Base-by-base conservation (phyloP, 2,797 vertebrate species). In the Pantherophis vulpinus region DNA sequence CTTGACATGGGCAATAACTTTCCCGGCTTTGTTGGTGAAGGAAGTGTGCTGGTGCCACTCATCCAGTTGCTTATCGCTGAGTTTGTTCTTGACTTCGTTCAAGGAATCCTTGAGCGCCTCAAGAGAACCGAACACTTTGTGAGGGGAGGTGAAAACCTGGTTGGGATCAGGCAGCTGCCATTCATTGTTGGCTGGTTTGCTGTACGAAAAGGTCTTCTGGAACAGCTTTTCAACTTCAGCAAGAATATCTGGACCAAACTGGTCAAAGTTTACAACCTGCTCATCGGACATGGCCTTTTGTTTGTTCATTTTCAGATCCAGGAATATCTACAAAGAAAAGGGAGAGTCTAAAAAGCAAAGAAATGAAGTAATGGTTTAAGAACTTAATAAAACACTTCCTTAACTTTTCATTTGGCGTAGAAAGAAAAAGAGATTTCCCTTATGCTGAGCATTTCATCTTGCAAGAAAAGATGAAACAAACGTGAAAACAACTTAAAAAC, bases 1-100 rank as follows among this genome's bases (percentile, higher is more conserved):
- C n/a, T 98, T 98, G 8, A 99, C 98, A 0, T 98, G 97, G 1
- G 97, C 92, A 1, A 98, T 99, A 79, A 99, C 98, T 90, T 98
- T 98, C 2, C 99, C 99, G 0, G 99, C 99, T 91, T 98, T 98
- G 94, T 99, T 99, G 93, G 99, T 99, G 95, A 98, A 98, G 0
- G 98, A 98, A 16, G 99, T 99, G 97, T 99, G 99, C 90, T 97
- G 97, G 94, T 99, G 99, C 99, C 99, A 99, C 51, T 98, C 98
- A 5, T 98, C 97, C 47, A 99, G 96, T 25, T 99, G 98, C 97
- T 99, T 99, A 94, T 99, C 99, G 16, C 98, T 99, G 91, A 99
- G 97, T 0, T 97, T 98, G 96, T 99, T 98, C 96, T 99, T 99
- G 23, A 99, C 98, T 11, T 97, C 95, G 55, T 99, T 99, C 91